Base-by-base conservation (phyloP, 2,113 vertebrate species). In the Microtus pennsylvanicus region DNA sequence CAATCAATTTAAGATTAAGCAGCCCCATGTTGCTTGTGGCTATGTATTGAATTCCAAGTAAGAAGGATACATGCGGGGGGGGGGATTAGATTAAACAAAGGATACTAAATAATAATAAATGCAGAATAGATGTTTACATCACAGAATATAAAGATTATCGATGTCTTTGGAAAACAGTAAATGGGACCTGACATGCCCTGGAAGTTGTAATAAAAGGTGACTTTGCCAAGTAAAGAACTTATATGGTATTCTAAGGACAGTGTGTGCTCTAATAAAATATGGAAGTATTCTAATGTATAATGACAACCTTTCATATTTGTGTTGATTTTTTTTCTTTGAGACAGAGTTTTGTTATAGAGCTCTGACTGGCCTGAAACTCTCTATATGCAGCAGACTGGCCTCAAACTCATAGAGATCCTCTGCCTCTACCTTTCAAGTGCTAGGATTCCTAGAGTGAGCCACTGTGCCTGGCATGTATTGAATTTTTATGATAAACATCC, bases 261-360 rank as follows among this genome's bases (percentile, higher is more conserved):
- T 35, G 52, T 28, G n/a, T 93, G 45, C 42, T 45, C 80, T 45
- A 78, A 69, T 87, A 95, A 72, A 96, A 87, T 77, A 30, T 74
- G 38, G 74, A 72, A 72, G 24, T 10, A n/a, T n/a, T 33, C 17
- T 47, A 28, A 22, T 38, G 63, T 38, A 30, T 35, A 63, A 28
- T 13, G 26, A 75, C n/a, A 55, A 89, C 42, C 47, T 81, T 86
- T 1, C 14, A 55, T 7, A 1, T 87, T 12, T 6, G n/a, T 55
- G 38, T 0, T 80, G 47, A 67, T n/a, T 78, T 61, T 45, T 45
- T 67, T 72, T 50, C 72, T 38, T 38, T 24, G 19, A 13, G 35
- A 74, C n/a, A 74, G 72, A 1, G 19, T 74, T 19, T 38, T 0
- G 21, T 21, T 45, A 13, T 76, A 11, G 42, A 26, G 38, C 11